phyloP scores from a whole-genome alignment of 2,888 invertebrate species.

The Ellobium chinense region DNA sequence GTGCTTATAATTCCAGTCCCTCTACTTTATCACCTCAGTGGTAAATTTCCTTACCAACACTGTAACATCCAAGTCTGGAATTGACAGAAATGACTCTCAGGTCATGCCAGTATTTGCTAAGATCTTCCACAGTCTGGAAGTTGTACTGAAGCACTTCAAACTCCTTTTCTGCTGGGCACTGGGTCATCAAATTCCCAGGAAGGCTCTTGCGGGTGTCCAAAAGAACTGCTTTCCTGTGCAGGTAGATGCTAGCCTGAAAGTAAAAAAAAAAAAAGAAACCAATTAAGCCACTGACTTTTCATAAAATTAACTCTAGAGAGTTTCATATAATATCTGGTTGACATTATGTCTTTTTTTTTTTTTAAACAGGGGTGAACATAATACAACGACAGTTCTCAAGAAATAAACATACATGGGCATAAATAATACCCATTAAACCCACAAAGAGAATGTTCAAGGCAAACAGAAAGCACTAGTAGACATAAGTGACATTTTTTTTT shows the following conservation, averaged over 20 bases:
- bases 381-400: no score
- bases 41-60: conserved; percentile 31
- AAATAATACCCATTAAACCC: no score
- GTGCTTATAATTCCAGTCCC: no score
- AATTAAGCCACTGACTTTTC: conserved; percentile 7
- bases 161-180: conserved; percentile 82
- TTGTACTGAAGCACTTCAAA: conserved; percentile 82
- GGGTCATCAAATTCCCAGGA: conserved; percentile 84
- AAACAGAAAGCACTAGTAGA: no score
- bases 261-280: not conserved
- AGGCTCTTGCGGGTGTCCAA: conserved; percentile 85
- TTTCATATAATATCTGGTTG: no score
- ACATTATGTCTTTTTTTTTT: no score
- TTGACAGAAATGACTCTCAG: conserved; percentile 85
- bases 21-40: no score
- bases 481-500: no score
- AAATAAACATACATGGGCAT: no score
- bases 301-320: not conserved
- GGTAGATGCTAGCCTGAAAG: conserved; percentile 82
- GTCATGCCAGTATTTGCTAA: conserved; percentile 82
- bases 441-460: no score
- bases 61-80: conserved; percentile 81
- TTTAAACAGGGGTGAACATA: no score
- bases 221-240: conserved; percentile 84
- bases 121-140: conserved; percentile 81